Percentiles rank a stretch among this genome's conserved stretches.
These are phyloP conservation scores for Diadumene lineata DNA, from an alignment of 92 coral and sea anemone species.

Conservation along the genomic window DNA sequence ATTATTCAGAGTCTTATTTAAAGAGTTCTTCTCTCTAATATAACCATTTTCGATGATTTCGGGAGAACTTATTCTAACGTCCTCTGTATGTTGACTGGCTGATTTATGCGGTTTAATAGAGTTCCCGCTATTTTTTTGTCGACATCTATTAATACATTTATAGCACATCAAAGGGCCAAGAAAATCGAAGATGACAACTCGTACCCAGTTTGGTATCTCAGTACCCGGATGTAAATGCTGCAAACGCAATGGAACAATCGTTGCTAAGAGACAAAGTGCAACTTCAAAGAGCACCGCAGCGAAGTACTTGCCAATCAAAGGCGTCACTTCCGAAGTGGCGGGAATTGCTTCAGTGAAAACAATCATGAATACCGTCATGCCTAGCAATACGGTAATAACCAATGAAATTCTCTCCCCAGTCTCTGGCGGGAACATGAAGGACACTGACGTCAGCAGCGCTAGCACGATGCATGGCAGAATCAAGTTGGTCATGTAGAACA, in stretches of 20 bases:
- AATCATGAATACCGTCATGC: conserved; percentile 96
- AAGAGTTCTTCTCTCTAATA: background rate
- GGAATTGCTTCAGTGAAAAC: conserved; percentile 94
- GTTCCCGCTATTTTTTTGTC: background rate
- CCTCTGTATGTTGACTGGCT: background rate
- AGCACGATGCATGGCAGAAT: conserved; percentile 85
- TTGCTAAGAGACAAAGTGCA: conserved; percentile 69
- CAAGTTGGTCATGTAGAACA: conserved; percentile 85
- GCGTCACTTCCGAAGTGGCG: conserved; percentile 87
- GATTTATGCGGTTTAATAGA: background rate
- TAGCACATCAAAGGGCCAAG: conserved; percentile 65
- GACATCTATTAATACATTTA: background rate
- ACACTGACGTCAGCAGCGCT: conserved; percentile 73
- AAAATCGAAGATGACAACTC: conserved; percentile 67
- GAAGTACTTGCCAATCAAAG: conserved; percentile 92
- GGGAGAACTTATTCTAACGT: conserved; percentile 7
- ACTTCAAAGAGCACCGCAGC: conserved; percentile 85
- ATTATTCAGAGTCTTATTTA: background rate
- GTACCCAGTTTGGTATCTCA: conserved; percentile 74
- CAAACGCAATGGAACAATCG: conserved; percentile 71
- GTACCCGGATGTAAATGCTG: conserved; percentile 83
- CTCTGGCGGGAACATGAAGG: conserved; percentile 95
- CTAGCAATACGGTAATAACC: conserved; percentile 85
- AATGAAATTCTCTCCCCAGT: conserved; percentile 96
- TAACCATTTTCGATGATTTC: conserved; percentile 36